These are phyloP conservation scores for Folsomia manolachei DNA, from an alignment of 2,888 invertebrate genomes.

Conservation along the genomic window DNA sequence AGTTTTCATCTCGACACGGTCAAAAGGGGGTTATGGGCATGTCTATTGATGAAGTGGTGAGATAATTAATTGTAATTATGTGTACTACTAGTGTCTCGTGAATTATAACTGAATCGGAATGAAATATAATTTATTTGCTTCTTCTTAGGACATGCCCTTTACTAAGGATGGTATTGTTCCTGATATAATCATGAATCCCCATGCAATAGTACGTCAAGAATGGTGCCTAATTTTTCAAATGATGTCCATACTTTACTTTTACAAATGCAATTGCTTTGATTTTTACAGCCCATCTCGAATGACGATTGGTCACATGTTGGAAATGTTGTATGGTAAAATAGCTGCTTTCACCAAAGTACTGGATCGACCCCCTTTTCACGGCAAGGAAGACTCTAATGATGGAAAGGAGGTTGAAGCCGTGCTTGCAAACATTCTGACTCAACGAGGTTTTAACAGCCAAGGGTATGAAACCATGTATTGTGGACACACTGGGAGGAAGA, in stretches of 20 bases:
- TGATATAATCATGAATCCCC: slow-evolving; percentile 65
- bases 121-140: not conserved
- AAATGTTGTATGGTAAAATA: slow-evolving; percentile 60
- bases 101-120: not conserved
- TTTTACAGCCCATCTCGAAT: slow-evolving; percentile 58
- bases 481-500: slow-evolving; percentile 62
- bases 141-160: slow-evolving; percentile 54
- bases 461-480: slow-evolving; percentile 63
- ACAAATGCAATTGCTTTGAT: too few species aligned
- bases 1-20: slow-evolving; percentile 64
- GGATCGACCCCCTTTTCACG: slow-evolving; percentile 26
- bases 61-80: not conserved
- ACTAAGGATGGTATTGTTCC: slow-evolving; percentile 61
- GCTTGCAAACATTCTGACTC: not conserved
- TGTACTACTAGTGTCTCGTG: slow-evolving; percentile 12
- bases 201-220: slow-evolving; percentile 59
- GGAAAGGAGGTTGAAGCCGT: not conserved
- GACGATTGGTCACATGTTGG: slow-evolving; percentile 65
- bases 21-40: slow-evolving; percentile 66
- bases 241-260: too few species aligned
- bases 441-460: slow-evolving; percentile 58
- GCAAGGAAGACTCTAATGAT: slow-evolving; percentile 7
- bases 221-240: not conserved
- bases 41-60: slow-evolving; percentile 59
- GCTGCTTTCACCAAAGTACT: slow-evolving; percentile 32